Percentiles rank a stretch among this genome's conserved stretches.
Conservation (phyloP, 2,888 invertebrate species). For the Rhamphomyia laevipes region DNA sequence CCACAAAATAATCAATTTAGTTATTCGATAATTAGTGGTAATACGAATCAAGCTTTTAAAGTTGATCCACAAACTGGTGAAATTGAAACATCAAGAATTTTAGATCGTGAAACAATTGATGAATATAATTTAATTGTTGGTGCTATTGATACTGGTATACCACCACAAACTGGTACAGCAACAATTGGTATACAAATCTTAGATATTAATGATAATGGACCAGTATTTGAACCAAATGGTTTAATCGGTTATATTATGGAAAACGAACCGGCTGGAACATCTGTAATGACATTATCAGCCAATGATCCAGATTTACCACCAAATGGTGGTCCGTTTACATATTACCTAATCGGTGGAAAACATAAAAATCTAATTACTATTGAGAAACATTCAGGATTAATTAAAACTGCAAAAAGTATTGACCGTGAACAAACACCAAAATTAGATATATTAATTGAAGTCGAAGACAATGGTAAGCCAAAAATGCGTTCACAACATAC, state of each 20-base stretch:
- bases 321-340: constrained; percentile 83
- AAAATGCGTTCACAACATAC: constrained; percentile 70
- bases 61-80: constrained; percentile 78
- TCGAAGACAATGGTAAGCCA: constrained; percentile 79
- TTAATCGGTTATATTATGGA: constrained; percentile 70
- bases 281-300: constrained; percentile 73
- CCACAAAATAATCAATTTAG: constrained; percentile 86
- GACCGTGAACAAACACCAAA: constrained; percentile 72
- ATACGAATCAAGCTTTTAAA: constrained; percentile 71
- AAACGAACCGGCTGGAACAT: constrained; percentile 74
- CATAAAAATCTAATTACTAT: constrained; percentile 65
- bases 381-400: constrained; percentile 66
- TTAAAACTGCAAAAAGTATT: constrained; percentile 64
- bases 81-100: constrained; percentile 58
- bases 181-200: constrained; percentile 65
- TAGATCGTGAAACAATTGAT: constrained; percentile 73
- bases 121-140: constrained; percentile 67
- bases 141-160: constrained; percentile 78
- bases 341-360: constrained; percentile 63
- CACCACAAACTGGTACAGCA: constrained; percentile 86
- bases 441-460: constrained; percentile 65
- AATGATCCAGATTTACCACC: constrained; percentile 82
- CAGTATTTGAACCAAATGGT: constrained; percentile 60
- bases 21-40: constrained; percentile 78
- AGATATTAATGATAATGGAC: constrained; percentile 92